Evolutionary conservation across 35 echinoderm and acorn worm genomes (phyloP), one percentile per base, ranked within the genome.

Genomic region (Lytechinus pictus): DNA sequence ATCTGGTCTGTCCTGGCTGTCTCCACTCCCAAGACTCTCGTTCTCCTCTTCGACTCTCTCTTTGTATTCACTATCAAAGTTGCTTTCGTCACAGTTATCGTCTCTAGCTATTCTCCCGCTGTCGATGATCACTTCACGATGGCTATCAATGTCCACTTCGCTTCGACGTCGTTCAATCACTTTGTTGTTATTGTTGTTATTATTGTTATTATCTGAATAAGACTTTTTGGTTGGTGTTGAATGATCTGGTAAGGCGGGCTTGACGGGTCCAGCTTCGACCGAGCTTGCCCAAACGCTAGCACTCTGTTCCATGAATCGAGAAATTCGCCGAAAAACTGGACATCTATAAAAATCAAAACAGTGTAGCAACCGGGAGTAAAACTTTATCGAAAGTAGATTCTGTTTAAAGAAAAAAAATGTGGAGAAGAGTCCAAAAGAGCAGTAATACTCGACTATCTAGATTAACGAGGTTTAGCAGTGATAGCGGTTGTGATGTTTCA

Each of bases 221-320:
- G 53, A 54, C 54, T 52, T 72, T 89, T 86, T 54, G 27, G n/a
- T 28, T 44, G 91, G 61, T 60, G 79, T 52, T 55, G 86, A 55
- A 28, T 95, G 53, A 71, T 55, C 27, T 28, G 60, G 94, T 27
- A 87, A 89, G 66, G 66, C 66, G 54, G 94, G 55, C 86, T 95
- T 95, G 52, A 44, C 92, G 91, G 54, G 91, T 52, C 61, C 55
- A 95, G 96, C 94, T 94, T 87, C 94, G 60, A 54, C 86, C 87
- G 88, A 94, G 94, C 92, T 93, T 57, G 94, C 66, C 96, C 96
- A 96, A 94, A 87, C 52, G 28, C 94, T 57, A 86, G 86, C 96
- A 92, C 86, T 96, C 86, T 96, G 96, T 96, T 96, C 96, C 94
- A 96, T 96, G 96, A 94, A 96, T 93, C 57, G 54, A 33, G 54